phyloP scores from a whole-genome alignment of 2,797 vertebrate genomes.

The Enteromius radiatus region DNA sequence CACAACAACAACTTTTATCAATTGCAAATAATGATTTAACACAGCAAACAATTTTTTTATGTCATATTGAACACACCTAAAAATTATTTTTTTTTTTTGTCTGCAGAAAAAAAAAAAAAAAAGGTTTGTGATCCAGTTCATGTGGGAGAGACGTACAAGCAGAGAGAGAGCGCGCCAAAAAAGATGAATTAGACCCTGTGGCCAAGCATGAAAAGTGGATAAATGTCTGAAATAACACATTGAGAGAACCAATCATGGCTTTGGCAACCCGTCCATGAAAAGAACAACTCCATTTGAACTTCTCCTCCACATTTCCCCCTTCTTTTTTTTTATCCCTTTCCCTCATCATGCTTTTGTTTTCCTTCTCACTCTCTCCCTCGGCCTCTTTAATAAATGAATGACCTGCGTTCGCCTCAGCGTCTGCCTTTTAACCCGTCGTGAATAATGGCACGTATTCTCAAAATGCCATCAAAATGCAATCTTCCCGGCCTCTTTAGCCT shows the following conservation, averaged over 20 bases:
- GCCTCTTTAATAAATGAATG: constrained; percentile 47
- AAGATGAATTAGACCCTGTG: constrained; percentile 60
- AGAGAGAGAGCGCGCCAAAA: not conserved
- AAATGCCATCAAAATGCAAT: constrained; percentile 50
- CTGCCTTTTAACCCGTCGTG: constrained; percentile 53
- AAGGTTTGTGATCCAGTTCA: constrained; percentile 13
- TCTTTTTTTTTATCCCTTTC: constrained; percentile 22
- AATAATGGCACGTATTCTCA: constrained; percentile 44
- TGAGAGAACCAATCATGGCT: constrained; percentile 62
- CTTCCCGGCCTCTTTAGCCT: constrained; percentile 48
- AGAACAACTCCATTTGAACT: constrained; percentile 59
- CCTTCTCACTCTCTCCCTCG: constrained; percentile 37
- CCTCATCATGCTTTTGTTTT: constrained; percentile 50
- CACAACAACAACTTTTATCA: no score
- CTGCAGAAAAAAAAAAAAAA: not conserved
- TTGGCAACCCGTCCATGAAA: constrained; percentile 58
- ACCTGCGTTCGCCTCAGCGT: constrained; percentile 29
- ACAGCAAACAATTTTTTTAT: no score
- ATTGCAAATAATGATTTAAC: no score
- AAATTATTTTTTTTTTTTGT: no score
- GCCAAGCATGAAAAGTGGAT: constrained; percentile 58
- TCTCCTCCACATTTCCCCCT: not conserved
- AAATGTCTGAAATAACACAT: constrained; percentile 65
- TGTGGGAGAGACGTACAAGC: constrained; percentile 3
- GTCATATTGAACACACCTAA: no score